Conservation (phyloP, 2,888 invertebrate species). For the Diachrysia chrysitis region DNA sequence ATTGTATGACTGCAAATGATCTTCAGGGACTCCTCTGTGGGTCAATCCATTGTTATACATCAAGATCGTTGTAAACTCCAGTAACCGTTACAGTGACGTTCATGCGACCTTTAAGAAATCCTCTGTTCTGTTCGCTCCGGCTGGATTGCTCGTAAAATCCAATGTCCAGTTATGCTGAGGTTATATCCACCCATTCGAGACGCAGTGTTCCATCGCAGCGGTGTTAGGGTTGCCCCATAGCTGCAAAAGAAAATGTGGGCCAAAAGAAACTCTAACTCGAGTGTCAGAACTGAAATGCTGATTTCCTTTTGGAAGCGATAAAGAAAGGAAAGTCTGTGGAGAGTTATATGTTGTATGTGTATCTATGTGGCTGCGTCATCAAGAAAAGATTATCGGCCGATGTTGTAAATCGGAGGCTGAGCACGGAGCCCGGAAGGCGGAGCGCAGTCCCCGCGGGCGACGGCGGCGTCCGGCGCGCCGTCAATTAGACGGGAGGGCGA, state of each 20-base stretch:
- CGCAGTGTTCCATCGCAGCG: conserved; percentile 34
- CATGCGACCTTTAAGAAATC: conserved; percentile 37
- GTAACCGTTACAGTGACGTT: conserved; percentile 19
- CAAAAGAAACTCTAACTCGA: conserved; percentile 14
- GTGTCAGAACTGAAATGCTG: conserved; percentile 42
- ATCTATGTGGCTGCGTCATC: conserved; percentile 73
- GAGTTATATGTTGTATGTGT: conserved; percentile 28
- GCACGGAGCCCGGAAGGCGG: conserved; percentile 79
- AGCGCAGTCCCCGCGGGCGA: conserved; percentile 81
- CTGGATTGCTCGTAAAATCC: conserved; percentile 46
- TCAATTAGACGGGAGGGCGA: conserved; percentile 83
- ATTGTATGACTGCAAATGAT: conserved; percentile 34
- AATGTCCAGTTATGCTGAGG: conserved; percentile 42
- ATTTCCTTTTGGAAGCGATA: conserved; percentile 53
- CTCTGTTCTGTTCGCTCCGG: conserved; percentile 42
- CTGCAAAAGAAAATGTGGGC: conserved; percentile 42
- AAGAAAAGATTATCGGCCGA: conserved; percentile 87
- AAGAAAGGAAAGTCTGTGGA: conserved; percentile 41
- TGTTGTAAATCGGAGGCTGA: conserved; percentile 81
- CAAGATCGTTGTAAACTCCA: conserved; percentile 36
- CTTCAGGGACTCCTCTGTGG: conserved; percentile 24
- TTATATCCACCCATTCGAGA: conserved; percentile 25
- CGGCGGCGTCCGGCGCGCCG: conserved; percentile 80
- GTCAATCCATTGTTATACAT: conserved; percentile 35
- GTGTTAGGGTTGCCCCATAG: conserved; percentile 34